These are phyloP conservation scores for Cepphus grylle DNA, from an alignment of 2,113 vertebrate species.

Conservation along the genomic window DNA sequence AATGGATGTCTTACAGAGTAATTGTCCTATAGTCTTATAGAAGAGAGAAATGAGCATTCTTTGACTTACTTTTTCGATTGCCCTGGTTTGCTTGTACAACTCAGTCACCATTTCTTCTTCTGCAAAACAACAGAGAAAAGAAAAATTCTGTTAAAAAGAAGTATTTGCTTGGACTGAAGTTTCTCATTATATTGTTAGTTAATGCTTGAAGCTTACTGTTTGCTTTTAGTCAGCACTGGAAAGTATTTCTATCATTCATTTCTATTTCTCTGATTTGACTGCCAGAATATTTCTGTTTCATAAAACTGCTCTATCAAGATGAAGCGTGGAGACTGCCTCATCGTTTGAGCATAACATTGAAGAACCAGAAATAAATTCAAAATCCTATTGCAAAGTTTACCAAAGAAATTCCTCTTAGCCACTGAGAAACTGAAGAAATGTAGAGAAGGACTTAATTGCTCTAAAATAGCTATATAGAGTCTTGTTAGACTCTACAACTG, in stretches of 20 bases:
- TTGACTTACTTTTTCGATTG: conserved; percentile 13
- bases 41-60: not conserved
- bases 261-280: not conserved
- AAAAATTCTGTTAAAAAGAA: not conserved
- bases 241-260: not conserved
- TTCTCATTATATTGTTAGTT: not conserved
- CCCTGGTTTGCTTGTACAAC: not conserved
- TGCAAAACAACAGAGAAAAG: conserved; percentile 41
- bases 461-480: not conserved
- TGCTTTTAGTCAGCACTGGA: not conserved
- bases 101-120: not conserved
- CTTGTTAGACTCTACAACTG: not conserved
- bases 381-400: not conserved
- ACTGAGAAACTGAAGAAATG: not conserved
- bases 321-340: not conserved
- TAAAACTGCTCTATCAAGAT: not conserved
- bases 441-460: not conserved
- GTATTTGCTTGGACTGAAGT: not conserved
- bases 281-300: not conserved
- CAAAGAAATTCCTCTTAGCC: not conserved
- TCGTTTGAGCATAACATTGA: not conserved
- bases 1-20: not conserved
- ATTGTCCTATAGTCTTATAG: fast-evolving
- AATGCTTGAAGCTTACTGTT: not conserved
- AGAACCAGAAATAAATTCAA: not conserved